phyloP scores from a whole-genome alignment of 2,888 invertebrate genomes.

The Caenorhabditis sp. region DNA sequence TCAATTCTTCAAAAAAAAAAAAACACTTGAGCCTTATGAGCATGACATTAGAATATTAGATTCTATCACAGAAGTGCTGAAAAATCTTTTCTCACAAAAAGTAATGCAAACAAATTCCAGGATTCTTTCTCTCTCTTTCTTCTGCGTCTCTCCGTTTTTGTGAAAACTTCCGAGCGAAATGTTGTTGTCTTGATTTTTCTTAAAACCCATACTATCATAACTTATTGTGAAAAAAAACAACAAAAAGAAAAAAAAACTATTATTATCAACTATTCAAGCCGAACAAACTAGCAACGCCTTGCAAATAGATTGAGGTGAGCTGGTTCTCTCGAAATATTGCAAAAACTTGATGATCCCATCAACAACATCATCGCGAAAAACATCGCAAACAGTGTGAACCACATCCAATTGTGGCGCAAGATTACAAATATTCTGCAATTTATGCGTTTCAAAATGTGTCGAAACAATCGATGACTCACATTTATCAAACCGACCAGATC shows the following conservation, averaged over 20 bases:
- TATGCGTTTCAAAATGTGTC: background rate
- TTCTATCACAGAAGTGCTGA: too few species aligned
- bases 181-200: too few species aligned
- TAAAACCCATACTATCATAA: too few species aligned
- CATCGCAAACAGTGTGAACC: constrained; percentile 10
- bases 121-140: too few species aligned
- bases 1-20: too few species aligned
- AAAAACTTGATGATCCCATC: constrained; percentile 26
- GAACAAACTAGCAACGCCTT: background rate
- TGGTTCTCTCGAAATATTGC: constrained; percentile 8
- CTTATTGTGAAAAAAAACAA: too few species aligned
- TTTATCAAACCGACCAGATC: constrained; percentile 11
- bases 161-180: too few species aligned
- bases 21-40: too few species aligned
- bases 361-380: constrained; percentile 18
- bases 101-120: too few species aligned
- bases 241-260: background rate
- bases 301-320: constrained; percentile 11
- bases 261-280: background rate
- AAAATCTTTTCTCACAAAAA: too few species aligned
- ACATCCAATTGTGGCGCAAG: constrained; percentile 8
- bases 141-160: too few species aligned
- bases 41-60: too few species aligned
- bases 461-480: background rate
- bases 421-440: constrained; percentile 16